phyloP scores from a whole-genome alignment of 2,888 invertebrate genomes.

The Glyphotaelius pellucidus region DNA sequence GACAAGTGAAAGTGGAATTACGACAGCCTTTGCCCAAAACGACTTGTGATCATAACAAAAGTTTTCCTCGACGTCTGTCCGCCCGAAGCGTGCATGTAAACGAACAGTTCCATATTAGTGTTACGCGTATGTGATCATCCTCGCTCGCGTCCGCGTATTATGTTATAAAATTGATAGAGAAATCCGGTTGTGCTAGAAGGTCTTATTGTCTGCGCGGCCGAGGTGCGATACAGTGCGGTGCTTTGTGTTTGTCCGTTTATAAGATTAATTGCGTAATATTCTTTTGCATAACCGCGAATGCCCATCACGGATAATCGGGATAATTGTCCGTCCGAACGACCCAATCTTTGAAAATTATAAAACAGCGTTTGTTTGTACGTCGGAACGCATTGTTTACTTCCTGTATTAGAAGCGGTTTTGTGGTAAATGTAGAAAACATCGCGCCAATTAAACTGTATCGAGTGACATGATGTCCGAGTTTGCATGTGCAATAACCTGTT shows the following conservation, averaged over 20 bases:
- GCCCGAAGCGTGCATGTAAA: constrained; percentile 38
- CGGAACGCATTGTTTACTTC: background rate
- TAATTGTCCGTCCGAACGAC: background rate
- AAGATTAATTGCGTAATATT: constrained; percentile 6
- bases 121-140: constrained; percentile 52
- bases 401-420: background rate
- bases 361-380: background rate
- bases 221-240: constrained; percentile 25
- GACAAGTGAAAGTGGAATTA: constrained; percentile 72
- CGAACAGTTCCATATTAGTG: constrained; percentile 32
- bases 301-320: background rate
- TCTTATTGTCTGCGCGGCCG: constrained; percentile 39
- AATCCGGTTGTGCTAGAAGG: constrained; percentile 47
- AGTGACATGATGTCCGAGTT: background rate
- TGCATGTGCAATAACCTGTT: constrained; percentile 23
- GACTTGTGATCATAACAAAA: constrained; percentile 36
- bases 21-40: constrained; percentile 40
- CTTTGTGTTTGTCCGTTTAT: constrained; percentile 38
- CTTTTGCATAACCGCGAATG: background rate
- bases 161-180: constrained; percentile 30
- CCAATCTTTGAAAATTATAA: background rate
- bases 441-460: background rate
- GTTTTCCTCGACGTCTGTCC: constrained; percentile 7
- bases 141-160: constrained; percentile 38
- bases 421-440: background rate